Percentiles rank a stretch among this genome's conserved stretches.
These are phyloP conservation scores for Picus viridis DNA, from an alignment of 2,797 vertebrate genomes.

Conservation along the genomic window DNA sequence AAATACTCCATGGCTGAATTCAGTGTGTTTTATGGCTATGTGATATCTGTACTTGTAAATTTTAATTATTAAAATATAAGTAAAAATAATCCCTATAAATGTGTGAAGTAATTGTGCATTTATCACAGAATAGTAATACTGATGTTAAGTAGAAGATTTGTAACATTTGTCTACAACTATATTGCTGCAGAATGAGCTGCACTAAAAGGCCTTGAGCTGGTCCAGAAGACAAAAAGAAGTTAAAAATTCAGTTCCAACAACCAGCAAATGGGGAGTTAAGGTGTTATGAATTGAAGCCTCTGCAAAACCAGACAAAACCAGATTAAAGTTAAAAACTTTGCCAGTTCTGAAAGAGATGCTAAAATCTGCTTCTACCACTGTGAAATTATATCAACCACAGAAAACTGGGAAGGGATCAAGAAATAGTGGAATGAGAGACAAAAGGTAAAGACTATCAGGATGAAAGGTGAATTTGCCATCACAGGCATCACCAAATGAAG, in stretches of 20 bases:
- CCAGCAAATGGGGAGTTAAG: neutral
- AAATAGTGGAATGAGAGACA: neutral
- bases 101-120: neutral
- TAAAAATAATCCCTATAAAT: neutral
- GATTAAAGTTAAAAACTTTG: neutral
- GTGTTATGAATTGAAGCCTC: neutral
- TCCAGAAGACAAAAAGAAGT: neutral
- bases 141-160: neutral
- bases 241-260: neutral
- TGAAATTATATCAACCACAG: neutral
- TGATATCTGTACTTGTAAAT: neutral
- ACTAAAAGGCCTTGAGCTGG: neutral
- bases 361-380: neutral
- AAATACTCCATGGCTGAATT: neutral
- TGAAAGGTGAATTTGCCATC: neutral
- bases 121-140: neutral
- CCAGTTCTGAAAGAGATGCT: slow-evolving; percentile 1
- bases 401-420: neutral
- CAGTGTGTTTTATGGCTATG: neutral
- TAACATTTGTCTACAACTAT: neutral
- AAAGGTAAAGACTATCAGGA: neutral
- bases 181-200: neutral
- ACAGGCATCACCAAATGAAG: neutral
- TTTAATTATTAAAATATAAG: neutral
- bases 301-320: neutral